phyloP scores from a whole-genome alignment of 1,140 invertebrate species.

The Psilanteris sp. region DNA sequence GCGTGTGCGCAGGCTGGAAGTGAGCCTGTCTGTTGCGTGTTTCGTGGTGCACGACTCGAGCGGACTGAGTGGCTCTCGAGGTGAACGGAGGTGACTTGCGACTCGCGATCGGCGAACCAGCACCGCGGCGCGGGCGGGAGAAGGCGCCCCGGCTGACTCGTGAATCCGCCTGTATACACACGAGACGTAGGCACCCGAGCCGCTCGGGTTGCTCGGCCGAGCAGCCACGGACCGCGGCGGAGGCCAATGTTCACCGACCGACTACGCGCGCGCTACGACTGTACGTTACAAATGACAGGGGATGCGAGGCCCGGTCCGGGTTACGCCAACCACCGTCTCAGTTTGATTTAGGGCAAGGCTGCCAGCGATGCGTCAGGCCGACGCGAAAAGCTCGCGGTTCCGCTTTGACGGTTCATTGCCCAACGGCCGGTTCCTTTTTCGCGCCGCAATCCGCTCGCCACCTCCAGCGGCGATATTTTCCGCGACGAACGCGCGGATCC shows the following conservation, averaged over 20 bases:
- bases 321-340: not conserved
- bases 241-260: conserved; percentile 17
- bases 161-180: conserved; percentile 56
- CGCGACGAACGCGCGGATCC: too few relatives aligned
- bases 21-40: conserved; percentile 63
- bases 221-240: conserved; percentile 7
- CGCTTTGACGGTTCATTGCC: too few relatives aligned
- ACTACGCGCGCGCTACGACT: conserved; percentile 30
- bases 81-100: conserved; percentile 78
- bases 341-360: conserved; percentile 3
- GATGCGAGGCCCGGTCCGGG: not conserved
- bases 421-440: too few relatives aligned
- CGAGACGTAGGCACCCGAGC: conserved; percentile 51
- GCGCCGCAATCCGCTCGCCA: too few relatives aligned
- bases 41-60: conserved; percentile 69
- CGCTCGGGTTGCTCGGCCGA: conserved; percentile 56
- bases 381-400: too few relatives aligned
- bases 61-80: conserved; percentile 69
- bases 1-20: conserved; percentile 57
- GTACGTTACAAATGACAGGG: conserved; percentile 34
- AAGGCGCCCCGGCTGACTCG: conserved; percentile 64
- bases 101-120: conserved; percentile 68
- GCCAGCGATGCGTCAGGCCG: not conserved
- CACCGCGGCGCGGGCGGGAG: conserved; percentile 68
- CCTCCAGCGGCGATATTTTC: too few relatives aligned